phyloP scores from a whole-genome alignment of 2,113 vertebrate species.

The Sinocyclocheilus maitianheensis region DNA sequence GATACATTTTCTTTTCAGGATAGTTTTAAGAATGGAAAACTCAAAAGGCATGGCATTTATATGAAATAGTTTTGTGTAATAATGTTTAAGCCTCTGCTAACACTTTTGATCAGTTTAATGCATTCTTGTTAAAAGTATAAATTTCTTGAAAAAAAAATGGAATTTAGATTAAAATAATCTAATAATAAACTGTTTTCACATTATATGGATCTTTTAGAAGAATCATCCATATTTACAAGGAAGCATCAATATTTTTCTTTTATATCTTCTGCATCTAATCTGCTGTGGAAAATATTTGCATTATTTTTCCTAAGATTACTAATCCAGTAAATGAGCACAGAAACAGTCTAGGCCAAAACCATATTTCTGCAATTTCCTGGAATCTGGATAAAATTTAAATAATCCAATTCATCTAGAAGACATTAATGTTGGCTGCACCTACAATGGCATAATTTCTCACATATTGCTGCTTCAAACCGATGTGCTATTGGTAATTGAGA shows the following conservation, averaged over 20 bases:
- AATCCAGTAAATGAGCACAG: not conserved
- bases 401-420: conserved; percentile 12
- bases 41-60: not conserved
- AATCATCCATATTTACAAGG: not conserved
- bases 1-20: not conserved
- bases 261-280: not conserved
- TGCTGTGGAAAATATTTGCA: not conserved
- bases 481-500: conserved; percentile 47
- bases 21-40: not conserved
- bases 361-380: conserved; percentile 9
- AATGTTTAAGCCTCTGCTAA: not conserved
- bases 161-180: no score
- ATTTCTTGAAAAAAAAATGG: no score
- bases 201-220: not conserved
- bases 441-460: conserved; percentile 38
- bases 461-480: conserved; percentile 39
- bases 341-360: not conserved
- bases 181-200: no score
- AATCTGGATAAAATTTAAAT: conserved; percentile 18
- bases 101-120: not conserved
- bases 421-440: conserved; percentile 43
- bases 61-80: not conserved
- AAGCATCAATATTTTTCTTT: not conserved
- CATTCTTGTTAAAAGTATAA: not conserved
- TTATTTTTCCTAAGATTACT: conserved; percentile 2